A percentile compares a stretch with the other conserved stretches of the same genome.
phyloP scores from a whole-genome alignment of 2,113 vertebrate genomes.

The Paramormyrops kingsleyae region DNA sequence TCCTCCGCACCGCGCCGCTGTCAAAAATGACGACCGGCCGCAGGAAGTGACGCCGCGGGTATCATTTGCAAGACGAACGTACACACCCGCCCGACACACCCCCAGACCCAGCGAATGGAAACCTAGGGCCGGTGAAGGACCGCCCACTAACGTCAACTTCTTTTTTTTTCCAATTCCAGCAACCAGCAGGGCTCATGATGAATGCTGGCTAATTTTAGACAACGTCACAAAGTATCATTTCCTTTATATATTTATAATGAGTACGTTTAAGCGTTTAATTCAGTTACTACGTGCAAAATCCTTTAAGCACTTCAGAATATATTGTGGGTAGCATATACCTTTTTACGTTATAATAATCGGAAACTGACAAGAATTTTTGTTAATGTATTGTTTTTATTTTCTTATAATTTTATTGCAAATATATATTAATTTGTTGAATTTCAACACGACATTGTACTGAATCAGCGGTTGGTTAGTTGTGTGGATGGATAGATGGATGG shows the following conservation, averaged over 20 bases:
- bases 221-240: not conserved
- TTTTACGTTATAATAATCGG: not conserved
- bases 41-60: slow-evolving; percentile 39
- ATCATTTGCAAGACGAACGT: slow-evolving; percentile 20
- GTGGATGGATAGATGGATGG: not conserved
- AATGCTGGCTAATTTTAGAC: not conserved
- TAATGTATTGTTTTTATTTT: not conserved
- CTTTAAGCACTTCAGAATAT: not conserved
- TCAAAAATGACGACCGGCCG: slow-evolving; percentile 48
- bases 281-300: not conserved
- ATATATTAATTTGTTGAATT: not conserved
- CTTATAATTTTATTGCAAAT: not conserved
- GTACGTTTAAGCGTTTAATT: not conserved
- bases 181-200: not conserved
- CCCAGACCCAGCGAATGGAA: slow-evolving; percentile 48
- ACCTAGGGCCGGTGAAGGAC: not conserved
- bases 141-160: not conserved
- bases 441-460: not conserved
- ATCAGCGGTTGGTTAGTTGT: not conserved
- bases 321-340: not conserved
- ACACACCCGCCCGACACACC: slow-evolving; percentile 57
- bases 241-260: not conserved
- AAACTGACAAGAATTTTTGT: not conserved
- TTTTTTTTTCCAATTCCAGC: not conserved
- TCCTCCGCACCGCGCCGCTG: slow-evolving; percentile 49